Evolutionary conservation across 2,888 invertebrate genomes (phyloP), one percentile per base, ranked within the genome.

Genomic region (Ichneumoninae sp.): DNA sequence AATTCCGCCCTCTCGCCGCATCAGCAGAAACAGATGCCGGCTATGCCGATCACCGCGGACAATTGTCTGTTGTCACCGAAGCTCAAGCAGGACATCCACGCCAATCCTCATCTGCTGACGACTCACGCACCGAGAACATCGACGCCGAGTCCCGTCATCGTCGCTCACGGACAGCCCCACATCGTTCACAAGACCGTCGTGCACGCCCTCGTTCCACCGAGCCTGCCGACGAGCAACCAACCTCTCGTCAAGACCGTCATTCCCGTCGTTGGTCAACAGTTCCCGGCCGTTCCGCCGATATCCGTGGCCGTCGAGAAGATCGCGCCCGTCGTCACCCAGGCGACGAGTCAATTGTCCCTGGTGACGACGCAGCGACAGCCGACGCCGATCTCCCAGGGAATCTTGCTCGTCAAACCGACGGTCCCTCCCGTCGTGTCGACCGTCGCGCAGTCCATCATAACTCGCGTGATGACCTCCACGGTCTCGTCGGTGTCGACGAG

Each of bases 71-170:
- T 89, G 22, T 91, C 90, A 3, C 92, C 91, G 13, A 91, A 89
- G 60, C 92, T 89, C 73, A 92, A 92, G 77, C 90, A 91, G 26
- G 92, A 94, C 89, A 63, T 83, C 10, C 94, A 94, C 81, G 94
- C 90, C 8, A 95, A 94, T 86, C 94, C 96, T 93, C 96, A 96
- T 89, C 95, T 96, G 16, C 95, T 96, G 4, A 96, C 96, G 0
- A 96, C 96, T 19, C 96, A 96, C 88, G 95, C 96, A 88, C 96
- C 96, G 3, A 91, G 92, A 10, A 91, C 94, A 10, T 94, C 94
- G 1, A 94, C 94, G 1, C 94, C 94, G 0, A 95, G 94, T 89
- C 94, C 94, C 0, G 94, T 95, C 3, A 95, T 95, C 86, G 94
- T 94, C 7, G 90, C 93, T 19, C 93, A 93, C 65, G 91, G 92